phyloP scores from a whole-genome alignment of 2,888 invertebrate genomes.

The Tetrapedia diversipes region DNA sequence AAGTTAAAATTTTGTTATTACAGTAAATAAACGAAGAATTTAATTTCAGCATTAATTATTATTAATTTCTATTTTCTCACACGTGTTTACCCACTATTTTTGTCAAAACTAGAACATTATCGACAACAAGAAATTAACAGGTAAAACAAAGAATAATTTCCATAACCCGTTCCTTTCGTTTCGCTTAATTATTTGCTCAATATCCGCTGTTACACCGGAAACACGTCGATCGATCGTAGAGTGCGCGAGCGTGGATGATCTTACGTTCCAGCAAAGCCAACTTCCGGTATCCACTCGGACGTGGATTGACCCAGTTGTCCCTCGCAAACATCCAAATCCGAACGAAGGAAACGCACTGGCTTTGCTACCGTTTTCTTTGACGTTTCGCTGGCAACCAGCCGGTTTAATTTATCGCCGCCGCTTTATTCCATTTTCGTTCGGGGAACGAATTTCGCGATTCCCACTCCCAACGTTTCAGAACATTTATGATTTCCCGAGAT shows the following conservation, averaged over 20 bases:
- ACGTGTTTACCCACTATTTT: too few relatives aligned
- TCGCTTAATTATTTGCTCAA: neutral
- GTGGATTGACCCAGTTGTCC: conserved; percentile 54
- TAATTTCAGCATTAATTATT: too few relatives aligned
- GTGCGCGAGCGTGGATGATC: conserved; percentile 19
- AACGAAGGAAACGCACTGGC: conserved; percentile 25
- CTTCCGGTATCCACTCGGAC: conserved; percentile 48
- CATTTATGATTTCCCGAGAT: neutral
- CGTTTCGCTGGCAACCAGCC: conserved; percentile 40
- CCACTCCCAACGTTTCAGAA: neutral
- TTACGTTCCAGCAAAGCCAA: conserved; percentile 25
- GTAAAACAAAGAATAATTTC: neutral
- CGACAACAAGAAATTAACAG: neutral
- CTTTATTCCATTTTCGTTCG: conserved; percentile 13
- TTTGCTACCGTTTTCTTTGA: conserved; percentile 49
- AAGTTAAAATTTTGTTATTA: too few relatives aligned
- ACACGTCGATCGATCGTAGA: neutral
- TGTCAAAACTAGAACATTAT: too few relatives aligned
- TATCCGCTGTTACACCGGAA: neutral
- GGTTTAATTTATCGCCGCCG: conserved; percentile 31
- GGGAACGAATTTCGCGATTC: conserved; percentile 10
- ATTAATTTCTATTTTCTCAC: too few relatives aligned
- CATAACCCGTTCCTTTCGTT: neutral
- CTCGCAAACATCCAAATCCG: conserved; percentile 19
- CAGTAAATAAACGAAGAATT: too few relatives aligned